phyloP scores from a whole-genome alignment of 2,797 vertebrate genomes.

The Coregonus sp. region DNA sequence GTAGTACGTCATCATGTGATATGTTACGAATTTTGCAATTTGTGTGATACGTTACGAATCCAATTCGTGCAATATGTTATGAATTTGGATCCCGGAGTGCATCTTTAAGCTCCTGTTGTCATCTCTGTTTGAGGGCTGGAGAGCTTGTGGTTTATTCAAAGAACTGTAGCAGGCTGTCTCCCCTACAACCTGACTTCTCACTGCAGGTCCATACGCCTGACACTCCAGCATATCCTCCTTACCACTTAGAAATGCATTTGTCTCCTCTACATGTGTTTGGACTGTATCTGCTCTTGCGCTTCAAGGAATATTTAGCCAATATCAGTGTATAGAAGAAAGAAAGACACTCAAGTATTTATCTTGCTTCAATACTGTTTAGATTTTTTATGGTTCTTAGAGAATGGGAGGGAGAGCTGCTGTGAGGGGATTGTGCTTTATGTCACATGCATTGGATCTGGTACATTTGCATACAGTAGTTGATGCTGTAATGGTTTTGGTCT shows the following conservation, averaged over 20 bases:
- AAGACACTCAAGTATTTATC: conserved; percentile 2
- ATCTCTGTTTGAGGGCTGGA: conserved; percentile 39
- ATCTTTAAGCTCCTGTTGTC: conserved; percentile 60
- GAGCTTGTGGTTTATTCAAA: conserved; percentile 38
- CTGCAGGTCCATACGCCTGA: conserved; percentile 47
- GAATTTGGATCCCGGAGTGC: too few relatives aligned
- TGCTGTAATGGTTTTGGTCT: conserved; percentile 17
- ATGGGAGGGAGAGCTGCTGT: background rate
- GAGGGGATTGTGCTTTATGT: background rate
- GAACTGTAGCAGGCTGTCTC: conserved; percentile 66
- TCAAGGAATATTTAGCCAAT: background rate
- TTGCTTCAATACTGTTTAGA: background rate
- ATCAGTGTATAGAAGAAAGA: background rate
- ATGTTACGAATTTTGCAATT: too few relatives aligned
- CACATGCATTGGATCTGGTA: background rate
- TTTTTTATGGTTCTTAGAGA: background rate
- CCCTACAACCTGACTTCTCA: conserved; percentile 55
- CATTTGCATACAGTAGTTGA: conserved; percentile 19
- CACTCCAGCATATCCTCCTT: conserved; percentile 27
- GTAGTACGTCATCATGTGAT: too few relatives aligned
- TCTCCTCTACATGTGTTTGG: conserved; percentile 36
- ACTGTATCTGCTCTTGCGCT: background rate
- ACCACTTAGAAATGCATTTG: conserved; percentile 66
- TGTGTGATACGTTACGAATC: too few relatives aligned
- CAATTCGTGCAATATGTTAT: too few relatives aligned